Conservation (phyloP, 2,888 invertebrate genomes). For the Minunthozetes semirufus region DNA sequence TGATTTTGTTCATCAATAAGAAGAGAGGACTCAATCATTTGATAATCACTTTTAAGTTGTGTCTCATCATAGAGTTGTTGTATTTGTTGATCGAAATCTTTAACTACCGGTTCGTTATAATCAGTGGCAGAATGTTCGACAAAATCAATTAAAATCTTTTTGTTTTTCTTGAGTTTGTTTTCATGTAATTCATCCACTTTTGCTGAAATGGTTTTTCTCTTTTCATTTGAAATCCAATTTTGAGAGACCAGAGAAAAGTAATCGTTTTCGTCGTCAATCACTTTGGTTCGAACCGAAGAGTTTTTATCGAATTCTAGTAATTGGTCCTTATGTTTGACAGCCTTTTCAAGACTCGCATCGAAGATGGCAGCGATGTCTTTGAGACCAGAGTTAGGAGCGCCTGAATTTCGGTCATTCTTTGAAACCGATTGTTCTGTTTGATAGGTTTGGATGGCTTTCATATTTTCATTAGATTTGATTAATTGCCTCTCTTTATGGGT, state of each 20-base stretch:
- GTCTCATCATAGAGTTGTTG: constrained; percentile 42
- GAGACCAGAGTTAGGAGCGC: constrained; percentile 5
- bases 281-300: constrained; percentile 64
- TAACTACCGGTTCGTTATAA: constrained; percentile 45
- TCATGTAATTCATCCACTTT: constrained; percentile 62
- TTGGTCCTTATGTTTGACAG: constrained; percentile 68
- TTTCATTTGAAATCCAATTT: constrained; percentile 69
- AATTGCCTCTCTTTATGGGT: neutral
- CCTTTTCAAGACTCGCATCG: constrained; percentile 58
- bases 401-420: neutral
- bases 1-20: constrained; percentile 19
- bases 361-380: constrained; percentile 36
- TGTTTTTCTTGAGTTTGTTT: constrained; percentile 61
- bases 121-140: constrained; percentile 52
- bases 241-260: constrained; percentile 72
- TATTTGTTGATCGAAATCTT: constrained; percentile 49
- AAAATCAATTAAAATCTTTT: constrained; percentile 71
- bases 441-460: too few relatives aligned
- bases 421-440: neutral
- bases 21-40: constrained; percentile 6
- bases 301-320: constrained; percentile 76
- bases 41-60: constrained; percentile 33
- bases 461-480: neutral
- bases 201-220: constrained; percentile 53
- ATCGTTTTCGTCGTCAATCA: constrained; percentile 89